Base-by-base conservation (phyloP, 1,140 invertebrate species). In the Trichonephila inaurata region DNA sequence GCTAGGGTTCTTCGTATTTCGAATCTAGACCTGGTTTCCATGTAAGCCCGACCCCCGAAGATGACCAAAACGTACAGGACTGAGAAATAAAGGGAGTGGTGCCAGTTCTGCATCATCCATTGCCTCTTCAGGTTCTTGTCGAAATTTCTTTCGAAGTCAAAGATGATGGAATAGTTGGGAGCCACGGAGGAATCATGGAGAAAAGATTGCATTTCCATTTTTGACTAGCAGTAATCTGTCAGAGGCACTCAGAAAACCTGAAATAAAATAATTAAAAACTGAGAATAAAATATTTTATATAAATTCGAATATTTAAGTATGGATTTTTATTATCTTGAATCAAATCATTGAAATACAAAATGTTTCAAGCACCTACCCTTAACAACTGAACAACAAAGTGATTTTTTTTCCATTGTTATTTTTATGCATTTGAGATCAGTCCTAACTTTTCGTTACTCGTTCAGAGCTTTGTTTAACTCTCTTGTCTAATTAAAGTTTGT, bases 21-120 rank as follows among this genome's bases (percentile, higher is more conserved):
- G 96, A 98, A 99, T 95, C 97, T 97, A 69, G 97, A 97, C 94
- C 99, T 97, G 95, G 97, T 97, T 95, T 98, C 97, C 99, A 99
- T 99, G 95, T 98, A 98, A 2, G 69, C 72, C 96, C 99, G 98
- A 51, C 98, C 98, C 89, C 97, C 97, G 96, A 99, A 99, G 95
- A 99, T 98, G 61, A 99, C 96, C 28, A 99, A 96, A 97, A 99
- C 98, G 95, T 99, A 99, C 94, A 98, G 96, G 91, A 97, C 97
- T 82, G 98, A 97, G 95, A 98, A 98, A 95, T 98, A 98, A 96
- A 99, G 98, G 83, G 98, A 98, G 95, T 98, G 97, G 69, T 98
- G 98, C 99, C 99, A 99, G 96, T 99, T 98, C 94, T 98, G 97
- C 69, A 97, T 97, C 98, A 99, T 99, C 98, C 99, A 99, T 96